Evolutionary conservation across 1,140 invertebrate species (phyloP).

Genomic region (Calephelis nemesis): DNA sequence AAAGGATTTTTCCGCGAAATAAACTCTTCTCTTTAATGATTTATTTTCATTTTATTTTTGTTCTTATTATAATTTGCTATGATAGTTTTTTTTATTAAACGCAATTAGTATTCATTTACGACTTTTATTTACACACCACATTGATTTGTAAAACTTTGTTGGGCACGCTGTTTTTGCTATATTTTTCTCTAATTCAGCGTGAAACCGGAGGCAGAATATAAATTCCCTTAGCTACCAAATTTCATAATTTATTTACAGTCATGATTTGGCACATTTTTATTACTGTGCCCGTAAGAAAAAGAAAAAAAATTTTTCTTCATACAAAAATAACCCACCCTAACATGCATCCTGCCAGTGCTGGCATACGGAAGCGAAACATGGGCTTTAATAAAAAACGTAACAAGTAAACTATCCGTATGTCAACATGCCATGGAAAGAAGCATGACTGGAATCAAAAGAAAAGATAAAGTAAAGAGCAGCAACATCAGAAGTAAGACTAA

Average conservation of each 20-base stretch:
- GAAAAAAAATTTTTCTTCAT: background rate
- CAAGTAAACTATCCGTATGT: too few relatives aligned
- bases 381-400: too few relatives aligned
- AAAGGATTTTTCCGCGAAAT: conserved; percentile 1
- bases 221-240: conserved; percentile 1
- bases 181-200: background rate
- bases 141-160: conserved; percentile 22
- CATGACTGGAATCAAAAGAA: too few relatives aligned
- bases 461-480: too few relatives aligned
- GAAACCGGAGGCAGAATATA: background rate
- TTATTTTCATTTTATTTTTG: conserved; percentile 1
- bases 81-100: conserved; percentile 13
- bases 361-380: too few relatives aligned
- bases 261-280: background rate
- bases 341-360: too few relatives aligned
- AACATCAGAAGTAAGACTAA: too few relatives aligned
- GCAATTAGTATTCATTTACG: conserved; percentile 25
- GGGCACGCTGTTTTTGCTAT: conserved; percentile 3
- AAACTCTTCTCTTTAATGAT: conserved; percentile 5
- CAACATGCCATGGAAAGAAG: too few relatives aligned
- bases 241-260: conserved; percentile 4
- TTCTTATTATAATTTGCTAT: conserved; percentile 1
- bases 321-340: too few relatives aligned
- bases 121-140: conserved; percentile 23
- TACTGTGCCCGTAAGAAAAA: conserved; percentile 1